phyloP scores from a whole-genome alignment of 2,797 vertebrate species.

The Sebastes aleutianus region DNA sequence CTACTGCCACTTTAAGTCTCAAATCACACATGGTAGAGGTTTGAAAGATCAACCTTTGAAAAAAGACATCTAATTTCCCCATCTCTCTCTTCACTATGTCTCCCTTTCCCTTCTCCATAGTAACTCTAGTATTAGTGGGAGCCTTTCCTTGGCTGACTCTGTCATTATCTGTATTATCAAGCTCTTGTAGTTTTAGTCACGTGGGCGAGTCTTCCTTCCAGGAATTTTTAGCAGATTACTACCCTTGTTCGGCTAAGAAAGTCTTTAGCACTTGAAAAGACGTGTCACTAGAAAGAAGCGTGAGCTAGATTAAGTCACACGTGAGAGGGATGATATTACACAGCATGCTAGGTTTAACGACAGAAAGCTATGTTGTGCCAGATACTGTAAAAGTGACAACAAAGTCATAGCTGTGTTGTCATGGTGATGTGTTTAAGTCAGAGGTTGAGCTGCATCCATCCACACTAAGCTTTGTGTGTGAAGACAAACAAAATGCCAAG shows the following conservation, averaged over 20 bases:
- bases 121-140: slow-evolving; percentile 17
- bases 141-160: slow-evolving; percentile 3
- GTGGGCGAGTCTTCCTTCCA: not conserved
- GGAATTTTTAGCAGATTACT: slow-evolving; percentile 4
- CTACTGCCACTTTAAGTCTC: not conserved
- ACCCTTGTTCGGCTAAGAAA: not conserved
- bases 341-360: not conserved
- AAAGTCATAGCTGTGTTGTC: not conserved
- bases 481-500: not conserved
- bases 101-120: slow-evolving; percentile 8
- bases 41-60: slow-evolving; percentile 6
- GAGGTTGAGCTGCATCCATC: not conserved
- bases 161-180: slow-evolving; percentile 41
- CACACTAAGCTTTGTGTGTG: not conserved
- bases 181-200: slow-evolving; percentile 13
- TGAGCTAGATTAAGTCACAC: not conserved
- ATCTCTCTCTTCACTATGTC: not conserved
- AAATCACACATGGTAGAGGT: not conserved
- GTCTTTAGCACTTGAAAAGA: slow-evolving; percentile 5
- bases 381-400: not conserved
- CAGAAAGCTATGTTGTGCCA: not conserved
- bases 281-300: not conserved
- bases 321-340: not conserved
- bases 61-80: not conserved
- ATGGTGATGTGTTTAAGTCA: not conserved